Conservation (phyloP, 1,140 invertebrate genomes). For the Drosophila subobscura region DNA sequence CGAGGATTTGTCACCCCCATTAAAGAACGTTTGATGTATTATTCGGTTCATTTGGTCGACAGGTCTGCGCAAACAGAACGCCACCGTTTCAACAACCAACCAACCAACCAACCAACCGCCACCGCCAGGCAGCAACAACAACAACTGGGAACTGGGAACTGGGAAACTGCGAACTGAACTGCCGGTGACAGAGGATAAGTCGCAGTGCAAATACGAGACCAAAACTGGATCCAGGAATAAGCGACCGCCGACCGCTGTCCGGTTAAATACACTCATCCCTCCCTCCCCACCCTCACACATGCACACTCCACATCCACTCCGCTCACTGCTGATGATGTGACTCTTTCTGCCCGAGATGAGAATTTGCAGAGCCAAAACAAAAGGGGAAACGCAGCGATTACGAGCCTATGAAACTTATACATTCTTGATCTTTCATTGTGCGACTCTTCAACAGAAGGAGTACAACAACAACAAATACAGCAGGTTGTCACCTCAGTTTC, state of each 20-base stretch:
- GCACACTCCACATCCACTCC: conserved; percentile 2
- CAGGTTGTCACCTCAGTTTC: too few relatives aligned
- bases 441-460: too few relatives aligned
- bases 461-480: too few relatives aligned
- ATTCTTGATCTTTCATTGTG: too few relatives aligned
- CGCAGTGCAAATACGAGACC: conserved; percentile 42
- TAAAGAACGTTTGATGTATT: conserved; percentile 83
- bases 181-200: conserved; percentile 60
- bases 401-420: too few relatives aligned
- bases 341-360: too few relatives aligned
- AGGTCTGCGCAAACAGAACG: conserved; percentile 82
- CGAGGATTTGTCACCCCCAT: conserved; percentile 82
- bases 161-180: conserved; percentile 16
- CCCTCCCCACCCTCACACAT: conserved; percentile 1
- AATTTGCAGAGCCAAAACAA: too few relatives aligned
- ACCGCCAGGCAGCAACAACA: conserved; percentile 24
- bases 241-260: conserved; percentile 36
- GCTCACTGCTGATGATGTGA: too few relatives aligned
- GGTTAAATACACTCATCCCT: conserved; percentile 12
- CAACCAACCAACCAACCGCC: conserved; percentile 31
- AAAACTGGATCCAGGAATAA: conserved; percentile 42
- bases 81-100: conserved; percentile 45
- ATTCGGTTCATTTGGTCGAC: conserved; percentile 83
- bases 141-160: too few relatives aligned
- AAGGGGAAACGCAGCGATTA: too few relatives aligned